Conservation (phyloP, 2,797 vertebrate species). For the Spheniscus humboldti region DNA sequence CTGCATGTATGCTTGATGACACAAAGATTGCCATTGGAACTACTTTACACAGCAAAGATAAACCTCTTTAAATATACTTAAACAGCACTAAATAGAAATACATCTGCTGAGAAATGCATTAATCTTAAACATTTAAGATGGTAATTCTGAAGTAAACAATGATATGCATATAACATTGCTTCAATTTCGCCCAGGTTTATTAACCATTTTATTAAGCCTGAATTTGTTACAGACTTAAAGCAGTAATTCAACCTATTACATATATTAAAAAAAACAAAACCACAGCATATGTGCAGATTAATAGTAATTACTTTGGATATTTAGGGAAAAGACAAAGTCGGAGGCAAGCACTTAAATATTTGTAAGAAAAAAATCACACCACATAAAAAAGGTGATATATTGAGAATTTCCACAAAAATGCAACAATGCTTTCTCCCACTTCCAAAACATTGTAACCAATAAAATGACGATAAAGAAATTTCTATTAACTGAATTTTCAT, state of each 20-base stretch:
- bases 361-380: background rate
- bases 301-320: background rate
- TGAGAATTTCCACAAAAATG: background rate
- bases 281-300: background rate
- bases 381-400: background rate
- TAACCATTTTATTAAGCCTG: slow-evolving; percentile 6
- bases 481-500: background rate
- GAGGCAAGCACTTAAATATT: background rate
- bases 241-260: background rate
- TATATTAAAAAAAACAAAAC: background rate
- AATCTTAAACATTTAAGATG: background rate
- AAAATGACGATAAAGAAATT: background rate
- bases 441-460: background rate
- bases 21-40: background rate
- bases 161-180: background rate
- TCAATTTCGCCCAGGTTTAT: background rate
- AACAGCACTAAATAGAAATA: background rate
- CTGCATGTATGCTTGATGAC: background rate
- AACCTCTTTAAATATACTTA: background rate
- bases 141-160: background rate
- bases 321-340: background rate
- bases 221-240: background rate
- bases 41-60: background rate
- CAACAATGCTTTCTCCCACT: background rate
- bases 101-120: background rate